phyloP scores from a whole-genome alignment of 2,113 vertebrate genomes.

The Otus sunia region DNA sequence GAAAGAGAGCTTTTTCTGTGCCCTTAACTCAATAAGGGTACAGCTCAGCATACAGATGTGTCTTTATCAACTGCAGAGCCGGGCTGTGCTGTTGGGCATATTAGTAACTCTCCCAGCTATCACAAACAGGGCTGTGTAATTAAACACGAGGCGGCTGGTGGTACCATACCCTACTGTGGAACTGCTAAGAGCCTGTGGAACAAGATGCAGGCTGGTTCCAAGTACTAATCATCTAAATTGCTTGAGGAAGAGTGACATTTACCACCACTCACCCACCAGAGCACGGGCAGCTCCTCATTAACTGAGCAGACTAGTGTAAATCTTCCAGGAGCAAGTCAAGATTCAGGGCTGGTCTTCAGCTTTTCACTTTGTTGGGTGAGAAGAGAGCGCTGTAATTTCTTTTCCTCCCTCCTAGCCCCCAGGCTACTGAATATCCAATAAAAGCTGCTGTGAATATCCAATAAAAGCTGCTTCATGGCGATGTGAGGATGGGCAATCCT shows the following conservation, averaged over 20 bases:
- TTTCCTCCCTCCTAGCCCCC: background rate
- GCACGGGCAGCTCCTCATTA: background rate
- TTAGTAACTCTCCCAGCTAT: background rate
- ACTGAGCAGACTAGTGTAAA: background rate
- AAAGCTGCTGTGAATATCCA: background rate
- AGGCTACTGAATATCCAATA: background rate
- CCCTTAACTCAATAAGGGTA: background rate
- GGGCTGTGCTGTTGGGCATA: background rate
- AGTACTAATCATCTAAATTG: background rate
- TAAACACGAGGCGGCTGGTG: background rate
- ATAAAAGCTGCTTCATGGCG: background rate
- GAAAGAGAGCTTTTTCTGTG: background rate
- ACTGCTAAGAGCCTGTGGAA: background rate
- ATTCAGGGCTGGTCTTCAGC: background rate
- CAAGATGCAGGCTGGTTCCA: background rate
- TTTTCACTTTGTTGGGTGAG: background rate
- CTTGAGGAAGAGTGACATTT: background rate
- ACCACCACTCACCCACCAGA: background rate
- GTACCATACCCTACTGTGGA: slow-evolving; percentile 27
- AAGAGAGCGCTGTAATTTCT: background rate
- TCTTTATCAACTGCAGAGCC: slow-evolving; percentile 38
- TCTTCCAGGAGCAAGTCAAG: background rate
- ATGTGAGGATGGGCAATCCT: background rate
- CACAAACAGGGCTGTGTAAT: slow-evolving; percentile 34
- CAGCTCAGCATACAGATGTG: slow-evolving; percentile 7